Conservation (phyloP, 1,140 invertebrate genomes). For the Planococcus citri region DNA sequence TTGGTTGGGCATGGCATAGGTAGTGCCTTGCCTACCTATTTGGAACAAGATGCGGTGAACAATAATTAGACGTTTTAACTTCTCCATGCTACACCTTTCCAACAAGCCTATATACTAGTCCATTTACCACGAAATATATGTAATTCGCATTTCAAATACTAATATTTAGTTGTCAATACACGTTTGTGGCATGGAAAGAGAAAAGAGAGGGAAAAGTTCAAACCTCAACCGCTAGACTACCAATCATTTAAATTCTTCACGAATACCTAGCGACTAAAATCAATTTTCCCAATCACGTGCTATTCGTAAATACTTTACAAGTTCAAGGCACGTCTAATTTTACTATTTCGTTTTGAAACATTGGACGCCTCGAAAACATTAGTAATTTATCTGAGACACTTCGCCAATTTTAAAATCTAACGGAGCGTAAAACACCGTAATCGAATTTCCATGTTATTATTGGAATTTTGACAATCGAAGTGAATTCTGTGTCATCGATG, state of each 20-base stretch:
- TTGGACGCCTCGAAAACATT: background rate
- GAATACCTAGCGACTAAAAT: background rate
- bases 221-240: background rate
- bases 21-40: no score
- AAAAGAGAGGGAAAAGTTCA: no score
- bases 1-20: no score
- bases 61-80: background rate
- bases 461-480: background rate
- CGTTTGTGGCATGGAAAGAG: background rate
- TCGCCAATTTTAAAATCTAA: background rate
- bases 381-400: background rate
- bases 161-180: constrained; percentile 14
- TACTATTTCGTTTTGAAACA: constrained; percentile 5
- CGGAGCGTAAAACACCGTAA: constrained; percentile 1
- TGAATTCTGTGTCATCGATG: no score
- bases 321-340: constrained; percentile 15
- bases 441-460: background rate
- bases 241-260: background rate
- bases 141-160: background rate
- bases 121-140: background rate
- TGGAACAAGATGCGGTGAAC: background rate
- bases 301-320: constrained; percentile 9
- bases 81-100: background rate
- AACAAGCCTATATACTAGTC: background rate
- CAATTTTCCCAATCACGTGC: constrained; percentile 17